phyloP scores from a whole-genome alignment of 2,113 vertebrate genomes.

The Coryphaenoides rupestris region DNA sequence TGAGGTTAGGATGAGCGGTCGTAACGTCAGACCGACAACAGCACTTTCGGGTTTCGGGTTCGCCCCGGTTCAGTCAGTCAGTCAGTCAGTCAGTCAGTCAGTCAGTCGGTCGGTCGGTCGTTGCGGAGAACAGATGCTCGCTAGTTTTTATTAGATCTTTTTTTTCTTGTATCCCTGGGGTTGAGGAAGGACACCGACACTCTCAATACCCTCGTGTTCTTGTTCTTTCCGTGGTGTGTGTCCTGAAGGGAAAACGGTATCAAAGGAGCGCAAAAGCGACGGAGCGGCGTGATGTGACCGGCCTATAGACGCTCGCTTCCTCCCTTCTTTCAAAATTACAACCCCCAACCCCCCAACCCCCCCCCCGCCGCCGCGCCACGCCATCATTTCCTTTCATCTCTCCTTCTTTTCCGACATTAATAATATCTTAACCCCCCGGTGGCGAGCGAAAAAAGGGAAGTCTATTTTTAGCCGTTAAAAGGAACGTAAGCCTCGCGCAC shows the following conservation, averaged over 20 bases:
- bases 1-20: constrained; percentile 35
- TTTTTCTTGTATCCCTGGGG: no score
- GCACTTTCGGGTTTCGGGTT: not conserved
- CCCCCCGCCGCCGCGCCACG: constrained; percentile 26
- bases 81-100: no score
- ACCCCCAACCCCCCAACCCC: constrained; percentile 8
- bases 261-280: not conserved
- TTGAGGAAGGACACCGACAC: no score
- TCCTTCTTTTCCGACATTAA: constrained; percentile 37
- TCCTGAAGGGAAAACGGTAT: no score
- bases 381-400: constrained; percentile 29
- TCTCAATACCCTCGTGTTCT: no score
- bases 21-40: not conserved
- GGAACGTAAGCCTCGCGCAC: constrained; percentile 58
- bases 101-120: no score
- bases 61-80: no score
- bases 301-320: constrained; percentile 26
- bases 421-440: constrained; percentile 62
- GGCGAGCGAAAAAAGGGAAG: constrained; percentile 44
- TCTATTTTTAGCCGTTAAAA: constrained; percentile 65
- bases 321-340: constrained; percentile 23
- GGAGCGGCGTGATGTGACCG: constrained; percentile 35
- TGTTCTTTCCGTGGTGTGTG: no score
- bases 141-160: no score
- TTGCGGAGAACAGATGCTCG: no score